These are phyloP conservation scores for Dreissena polymorpha DNA, from an alignment of 1,140 invertebrate species.

Conservation along the genomic window DNA sequence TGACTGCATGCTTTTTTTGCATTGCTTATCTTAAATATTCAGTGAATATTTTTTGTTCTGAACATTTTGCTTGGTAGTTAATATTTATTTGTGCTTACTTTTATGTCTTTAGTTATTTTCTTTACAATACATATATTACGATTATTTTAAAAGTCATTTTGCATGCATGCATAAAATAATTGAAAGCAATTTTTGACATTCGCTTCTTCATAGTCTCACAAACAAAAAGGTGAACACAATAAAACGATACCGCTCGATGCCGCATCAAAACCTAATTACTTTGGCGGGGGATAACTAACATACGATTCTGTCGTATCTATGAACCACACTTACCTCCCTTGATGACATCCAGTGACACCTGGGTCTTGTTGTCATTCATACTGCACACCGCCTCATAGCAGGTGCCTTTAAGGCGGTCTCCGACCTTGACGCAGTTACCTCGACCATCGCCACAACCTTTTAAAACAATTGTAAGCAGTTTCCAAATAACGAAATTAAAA, in stretches of 20 bases:
- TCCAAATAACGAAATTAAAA: neutral
- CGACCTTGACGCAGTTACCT: slow-evolving; percentile 39
- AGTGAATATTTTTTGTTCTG: too few species aligned
- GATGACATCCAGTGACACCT: slow-evolving; percentile 33
- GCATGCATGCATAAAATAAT: too few species aligned
- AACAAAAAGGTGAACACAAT: neutral
- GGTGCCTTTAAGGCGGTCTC: slow-evolving; percentile 9
- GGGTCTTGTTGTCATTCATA: slow-evolving; percentile 40
- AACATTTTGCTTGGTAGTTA: too few species aligned
- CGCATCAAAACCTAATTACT: neutral
- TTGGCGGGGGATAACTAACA: neutral
- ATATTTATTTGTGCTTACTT: too few species aligned
- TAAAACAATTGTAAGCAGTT: too few species aligned
- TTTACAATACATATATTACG: too few species aligned
- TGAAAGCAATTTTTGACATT: too few species aligned
- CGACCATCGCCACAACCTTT: slow-evolving; percentile 37
- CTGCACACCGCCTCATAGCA: slow-evolving; percentile 38
- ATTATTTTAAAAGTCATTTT: too few species aligned
- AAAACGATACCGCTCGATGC: neutral
- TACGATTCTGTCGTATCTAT: neutral
- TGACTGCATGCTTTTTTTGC: too few species aligned
- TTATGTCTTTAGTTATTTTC: too few species aligned
- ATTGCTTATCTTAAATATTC: too few species aligned
- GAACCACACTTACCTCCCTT: slow-evolving; percentile 39
- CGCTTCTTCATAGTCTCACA: too few species aligned